phyloP scores from a whole-genome alignment of 2,888 invertebrate species.

The Caenorhabditis zanzibari region DNA sequence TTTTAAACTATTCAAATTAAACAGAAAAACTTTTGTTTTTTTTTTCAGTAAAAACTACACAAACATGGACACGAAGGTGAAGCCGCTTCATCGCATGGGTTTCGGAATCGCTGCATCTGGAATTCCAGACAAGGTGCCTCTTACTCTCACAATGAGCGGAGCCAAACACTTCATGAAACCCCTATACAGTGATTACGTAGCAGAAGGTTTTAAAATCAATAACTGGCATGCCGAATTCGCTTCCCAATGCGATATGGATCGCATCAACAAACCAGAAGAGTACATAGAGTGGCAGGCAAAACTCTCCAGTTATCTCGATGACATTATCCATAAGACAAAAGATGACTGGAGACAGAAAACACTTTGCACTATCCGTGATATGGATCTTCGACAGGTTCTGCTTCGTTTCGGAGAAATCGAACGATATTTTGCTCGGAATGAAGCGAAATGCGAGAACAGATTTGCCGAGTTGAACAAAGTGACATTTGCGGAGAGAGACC shows the following conservation, averaged over 20 bases:
- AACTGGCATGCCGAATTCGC: conserved; percentile 34
- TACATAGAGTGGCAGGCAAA: background rate
- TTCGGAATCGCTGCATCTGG: conserved; percentile 58
- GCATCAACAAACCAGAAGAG: background rate
- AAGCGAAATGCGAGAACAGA: background rate
- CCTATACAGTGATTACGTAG: conserved; percentile 21
- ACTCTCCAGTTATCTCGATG: conserved; percentile 6
- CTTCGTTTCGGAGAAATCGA: conserved; percentile 51
- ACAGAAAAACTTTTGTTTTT: too few relatives aligned
- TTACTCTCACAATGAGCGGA: conserved; percentile 5
- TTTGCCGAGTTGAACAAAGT: background rate
- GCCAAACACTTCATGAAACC: conserved; percentile 36
- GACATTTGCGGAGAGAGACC: background rate
- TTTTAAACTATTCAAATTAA: too few relatives aligned
- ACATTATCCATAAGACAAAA: background rate
- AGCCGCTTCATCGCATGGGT: conserved; percentile 54
- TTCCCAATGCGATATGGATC: conserved; percentile 7
- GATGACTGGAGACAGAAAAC: background rate
- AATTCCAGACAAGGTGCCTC: conserved; percentile 23
- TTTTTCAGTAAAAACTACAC: conserved; percentile 38
- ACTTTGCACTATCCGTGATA: background rate
- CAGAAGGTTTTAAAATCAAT: background rate
- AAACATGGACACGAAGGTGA: background rate
- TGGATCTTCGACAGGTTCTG: conserved; percentile 26
- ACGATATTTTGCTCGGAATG: conserved; percentile 9